Evolutionary conservation across 1,140 invertebrate species (phyloP).

Genomic region (Dendrolimus punctatus): DNA sequence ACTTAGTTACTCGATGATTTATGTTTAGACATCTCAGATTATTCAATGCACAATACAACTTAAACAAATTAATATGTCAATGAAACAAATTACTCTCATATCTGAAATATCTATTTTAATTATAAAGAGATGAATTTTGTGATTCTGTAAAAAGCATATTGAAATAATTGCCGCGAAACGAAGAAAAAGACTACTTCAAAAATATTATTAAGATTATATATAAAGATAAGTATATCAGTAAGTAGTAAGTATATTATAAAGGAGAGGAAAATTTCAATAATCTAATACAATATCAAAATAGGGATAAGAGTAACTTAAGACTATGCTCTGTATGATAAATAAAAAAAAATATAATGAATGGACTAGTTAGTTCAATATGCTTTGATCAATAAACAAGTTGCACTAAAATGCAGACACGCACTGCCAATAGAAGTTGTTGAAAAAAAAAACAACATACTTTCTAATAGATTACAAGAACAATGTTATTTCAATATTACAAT

Average conservation of each 20-base stretch:
- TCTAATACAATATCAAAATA: slow-evolving; percentile 8
- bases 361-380: slow-evolving; percentile 66
- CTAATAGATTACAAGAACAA: slow-evolving; percentile 24
- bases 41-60: slow-evolving; percentile 30
- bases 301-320: slow-evolving; percentile 1
- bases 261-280: not conserved
- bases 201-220: slow-evolving; percentile 10
- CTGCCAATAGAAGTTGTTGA: slow-evolving; percentile 48
- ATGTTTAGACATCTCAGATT: slow-evolving; percentile 39
- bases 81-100: slow-evolving; percentile 42
- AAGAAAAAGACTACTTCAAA: slow-evolving; percentile 4
- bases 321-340: no score
- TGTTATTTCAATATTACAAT: slow-evolving; percentile 38
- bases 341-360: no score
- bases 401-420: slow-evolving; percentile 74
- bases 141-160: slow-evolving; percentile 61
- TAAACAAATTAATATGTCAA: slow-evolving; percentile 13
- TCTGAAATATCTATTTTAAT: slow-evolving; percentile 29
- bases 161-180: slow-evolving; percentile 39
- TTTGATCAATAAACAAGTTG: slow-evolving; percentile 58
- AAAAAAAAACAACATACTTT: slow-evolving; percentile 43
- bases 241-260: slow-evolving; percentile 7
- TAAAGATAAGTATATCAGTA: no score
- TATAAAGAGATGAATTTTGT: slow-evolving; percentile 48
- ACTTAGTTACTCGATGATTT: slow-evolving; percentile 65